These are phyloP conservation scores for Trichopria drosophilae DNA, from an alignment of 2,888 invertebrate species.

Conservation along the genomic window DNA sequence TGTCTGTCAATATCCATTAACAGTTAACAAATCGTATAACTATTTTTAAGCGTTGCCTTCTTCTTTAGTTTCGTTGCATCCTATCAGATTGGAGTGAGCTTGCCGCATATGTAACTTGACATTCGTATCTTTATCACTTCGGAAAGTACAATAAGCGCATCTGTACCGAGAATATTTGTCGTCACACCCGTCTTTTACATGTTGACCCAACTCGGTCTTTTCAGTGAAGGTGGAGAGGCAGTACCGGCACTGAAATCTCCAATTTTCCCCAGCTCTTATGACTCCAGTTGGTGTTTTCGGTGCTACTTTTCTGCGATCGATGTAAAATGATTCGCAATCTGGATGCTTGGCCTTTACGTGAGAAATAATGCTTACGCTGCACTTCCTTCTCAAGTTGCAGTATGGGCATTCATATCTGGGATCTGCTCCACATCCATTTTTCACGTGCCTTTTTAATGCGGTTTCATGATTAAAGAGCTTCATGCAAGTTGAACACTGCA, in stretches of 20 bases:
- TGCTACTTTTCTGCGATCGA: too few species aligned
- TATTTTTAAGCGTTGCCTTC: too few species aligned
- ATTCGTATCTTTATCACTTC: constrained; percentile 44
- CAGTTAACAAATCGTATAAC: too few species aligned
- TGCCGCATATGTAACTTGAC: constrained; percentile 48
- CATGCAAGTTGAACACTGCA: too few species aligned
- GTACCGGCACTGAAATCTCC: background rate
- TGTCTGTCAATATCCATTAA: too few species aligned
- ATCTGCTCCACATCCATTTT: background rate
- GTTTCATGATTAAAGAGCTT: too few species aligned
- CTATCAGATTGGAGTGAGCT: too few species aligned
- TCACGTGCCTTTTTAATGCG: too few species aligned
- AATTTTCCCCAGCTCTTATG: background rate
- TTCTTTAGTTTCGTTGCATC: too few species aligned
- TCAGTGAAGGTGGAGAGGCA: constrained; percentile 31
- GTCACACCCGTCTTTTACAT: constrained; percentile 53
- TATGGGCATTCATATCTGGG: background rate
- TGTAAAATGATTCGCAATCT: too few species aligned
- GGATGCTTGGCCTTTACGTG: too few species aligned
- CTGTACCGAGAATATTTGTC: constrained; percentile 45
- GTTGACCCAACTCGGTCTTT: constrained; percentile 30
- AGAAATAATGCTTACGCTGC: background rate
- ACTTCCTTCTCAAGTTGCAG: background rate
- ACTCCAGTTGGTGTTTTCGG: too few species aligned
- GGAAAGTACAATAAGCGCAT: constrained; percentile 51